Evolutionary conservation across 2,113 vertebrate species (phyloP), one percentile per base, ranked within the genome.

Genomic region (Pyxicephalus adspersus): DNA sequence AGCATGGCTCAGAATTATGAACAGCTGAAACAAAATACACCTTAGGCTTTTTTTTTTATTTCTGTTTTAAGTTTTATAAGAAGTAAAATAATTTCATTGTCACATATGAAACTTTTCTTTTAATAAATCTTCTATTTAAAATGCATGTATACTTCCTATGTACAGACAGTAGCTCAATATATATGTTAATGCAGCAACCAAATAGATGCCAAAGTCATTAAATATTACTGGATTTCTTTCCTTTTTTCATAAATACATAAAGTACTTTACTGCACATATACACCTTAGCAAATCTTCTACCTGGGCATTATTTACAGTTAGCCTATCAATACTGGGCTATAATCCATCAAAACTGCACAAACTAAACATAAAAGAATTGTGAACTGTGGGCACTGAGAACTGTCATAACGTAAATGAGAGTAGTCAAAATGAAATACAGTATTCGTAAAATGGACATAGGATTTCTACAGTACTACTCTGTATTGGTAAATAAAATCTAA

Each of bases 101-200:
- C 70, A 34, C 61, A 66, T 75, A 75, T 75, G 5, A 45, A 15
- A 9, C 8, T 45, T 82, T 22, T 25, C 31, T 25, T 64, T 81
- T 64, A 28, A 82, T 82, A 82, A 82, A 82, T 66, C 71, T 71
- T 82, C 50, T 75, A 81, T 74, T 72, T 81, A 81, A 74, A 81
- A 73, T 65, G 79, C 60, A 65, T 75, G 80, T 75, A 75, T 75
- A 64, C 51, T 89, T 85, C 29, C 77, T 91, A 91, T 92, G 86
- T 92, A 92, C 84, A 89, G 73, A 88, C 87, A 87, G 83, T 90
- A 90, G 88, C 87, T 87, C 91, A 89, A 92, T 85, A 90, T 87
- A 88, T 86, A 86, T 86, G 85, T 86, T 90, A 88, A 87, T 90
- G 86, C 89, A 92, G 92, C 92, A 94, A 90, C 91, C 83, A 38